phyloP scores from a whole-genome alignment of 2,888 invertebrate genomes.

The Axea sp. region DNA sequence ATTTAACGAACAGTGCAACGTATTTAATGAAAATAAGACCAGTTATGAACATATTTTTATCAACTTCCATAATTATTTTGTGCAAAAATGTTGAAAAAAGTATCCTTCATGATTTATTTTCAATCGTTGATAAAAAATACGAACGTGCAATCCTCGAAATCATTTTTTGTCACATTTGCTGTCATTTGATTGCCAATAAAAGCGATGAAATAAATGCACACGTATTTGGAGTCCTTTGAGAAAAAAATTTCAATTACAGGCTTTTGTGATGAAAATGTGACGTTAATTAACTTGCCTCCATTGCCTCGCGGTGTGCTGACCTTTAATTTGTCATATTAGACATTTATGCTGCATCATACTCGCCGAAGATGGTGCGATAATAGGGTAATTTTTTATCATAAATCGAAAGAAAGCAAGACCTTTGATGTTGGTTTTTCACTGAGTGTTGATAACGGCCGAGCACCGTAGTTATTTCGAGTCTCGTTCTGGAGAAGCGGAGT shows the following conservation, averaged over 20 bases:
- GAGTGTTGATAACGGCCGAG: background rate
- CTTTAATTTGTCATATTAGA: conserved; percentile 23
- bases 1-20: no score
- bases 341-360: conserved; percentile 28
- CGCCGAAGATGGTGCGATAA: conserved; percentile 25
- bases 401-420: background rate
- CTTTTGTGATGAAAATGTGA: conserved; percentile 29
- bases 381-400: conserved; percentile 9
- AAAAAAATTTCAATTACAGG: conserved; percentile 11
- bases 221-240: no score
- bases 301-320: conserved; percentile 10
- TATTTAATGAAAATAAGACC: no score
- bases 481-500: conserved; percentile 3
- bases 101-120: no score
- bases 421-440: background rate
- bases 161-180: no score
- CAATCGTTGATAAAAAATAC: no score
- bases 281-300: conserved; percentile 19
- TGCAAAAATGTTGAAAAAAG: no score
- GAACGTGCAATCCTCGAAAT: no score
- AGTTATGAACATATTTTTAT: no score
- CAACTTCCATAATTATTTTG: no score
- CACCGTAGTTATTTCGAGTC: background rate
- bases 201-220: no score
- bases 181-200: no score